phyloP scores from a whole-genome alignment of 2,113 vertebrate species.

The Mobula hypostoma region DNA sequence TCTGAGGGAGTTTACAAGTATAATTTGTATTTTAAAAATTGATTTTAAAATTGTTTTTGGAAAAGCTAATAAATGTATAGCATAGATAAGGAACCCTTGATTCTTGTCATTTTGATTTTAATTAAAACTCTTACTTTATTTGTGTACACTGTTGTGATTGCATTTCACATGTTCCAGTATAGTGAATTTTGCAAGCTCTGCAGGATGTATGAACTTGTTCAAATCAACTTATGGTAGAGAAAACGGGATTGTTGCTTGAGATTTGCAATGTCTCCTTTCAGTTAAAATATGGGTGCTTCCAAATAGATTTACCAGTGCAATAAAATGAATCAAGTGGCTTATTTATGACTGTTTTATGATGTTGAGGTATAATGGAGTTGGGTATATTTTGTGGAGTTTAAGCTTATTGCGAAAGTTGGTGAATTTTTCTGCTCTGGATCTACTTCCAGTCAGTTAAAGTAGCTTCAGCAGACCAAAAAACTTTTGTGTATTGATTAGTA shows the following conservation, averaged over 20 bases:
- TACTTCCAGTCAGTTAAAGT: neutral
- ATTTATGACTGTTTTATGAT: conserved; percentile 15
- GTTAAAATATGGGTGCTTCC: neutral
- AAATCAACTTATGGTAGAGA: neutral
- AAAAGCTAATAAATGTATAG: no score
- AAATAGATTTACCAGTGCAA: conserved; percentile 29
- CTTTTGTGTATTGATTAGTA: neutral
- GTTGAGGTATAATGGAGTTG: conserved; percentile 35
- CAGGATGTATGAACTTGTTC: conserved; percentile 6
- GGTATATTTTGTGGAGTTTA: conserved; percentile 22
- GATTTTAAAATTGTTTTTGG: no score
- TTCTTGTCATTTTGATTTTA: neutral
- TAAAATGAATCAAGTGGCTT: conserved; percentile 37
- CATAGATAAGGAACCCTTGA: neutral
- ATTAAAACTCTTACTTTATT: neutral
- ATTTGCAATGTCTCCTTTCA: neutral
- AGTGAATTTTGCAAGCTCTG: conserved; percentile 29
- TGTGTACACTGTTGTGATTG: neutral
- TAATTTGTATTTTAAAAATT: neutral
- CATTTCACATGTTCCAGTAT: neutral
- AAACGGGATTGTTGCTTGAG: neutral
- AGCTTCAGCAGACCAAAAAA: neutral
- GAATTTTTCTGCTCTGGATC: neutral
- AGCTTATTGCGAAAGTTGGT: conserved; percentile 3
- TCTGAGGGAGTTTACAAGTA: neutral